A percentile compares a stretch with the other conserved stretches of the same genome.
These are phyloP conservation scores for Anastrepha ludens DNA, from an alignment of 1,140 invertebrate species.

Conservation along the genomic window DNA sequence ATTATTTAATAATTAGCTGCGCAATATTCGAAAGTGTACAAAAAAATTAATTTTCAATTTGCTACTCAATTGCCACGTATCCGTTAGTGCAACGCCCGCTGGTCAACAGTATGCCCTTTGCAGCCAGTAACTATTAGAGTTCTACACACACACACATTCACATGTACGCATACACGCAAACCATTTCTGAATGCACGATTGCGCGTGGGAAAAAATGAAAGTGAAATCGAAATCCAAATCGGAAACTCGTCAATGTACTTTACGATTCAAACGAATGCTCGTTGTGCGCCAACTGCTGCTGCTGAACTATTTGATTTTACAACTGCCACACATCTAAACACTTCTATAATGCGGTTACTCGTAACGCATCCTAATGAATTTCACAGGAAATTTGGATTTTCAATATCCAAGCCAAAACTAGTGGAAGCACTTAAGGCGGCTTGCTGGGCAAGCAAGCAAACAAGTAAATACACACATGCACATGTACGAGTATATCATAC, in stretches of 20 bases:
- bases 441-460: background rate
- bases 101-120: too few species aligned
- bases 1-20: too few species aligned
- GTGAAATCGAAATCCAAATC: background rate
- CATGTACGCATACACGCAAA: too few species aligned
- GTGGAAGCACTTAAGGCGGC: slow-evolving; percentile 11
- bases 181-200: background rate
- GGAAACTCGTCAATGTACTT: slow-evolving; percentile 5
- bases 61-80: background rate
- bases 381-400: background rate
- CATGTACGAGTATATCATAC: background rate
- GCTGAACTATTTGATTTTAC: background rate
- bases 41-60: background rate
- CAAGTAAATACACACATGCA: background rate
- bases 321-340: too few species aligned
- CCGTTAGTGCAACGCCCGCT: background rate
- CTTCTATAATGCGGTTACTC: background rate
- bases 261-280: background rate
- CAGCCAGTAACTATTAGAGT: too few species aligned
- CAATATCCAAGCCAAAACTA: background rate
- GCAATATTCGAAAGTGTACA: too few species aligned
- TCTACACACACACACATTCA: too few species aligned
- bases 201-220: background rate
- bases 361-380: slow-evolving; percentile 32
- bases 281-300: background rate